Evolutionary conservation across 1,140 invertebrate genomes (phyloP), one percentile per base, ranked within the genome.

Genomic region (Halictus rubicundus): DNA sequence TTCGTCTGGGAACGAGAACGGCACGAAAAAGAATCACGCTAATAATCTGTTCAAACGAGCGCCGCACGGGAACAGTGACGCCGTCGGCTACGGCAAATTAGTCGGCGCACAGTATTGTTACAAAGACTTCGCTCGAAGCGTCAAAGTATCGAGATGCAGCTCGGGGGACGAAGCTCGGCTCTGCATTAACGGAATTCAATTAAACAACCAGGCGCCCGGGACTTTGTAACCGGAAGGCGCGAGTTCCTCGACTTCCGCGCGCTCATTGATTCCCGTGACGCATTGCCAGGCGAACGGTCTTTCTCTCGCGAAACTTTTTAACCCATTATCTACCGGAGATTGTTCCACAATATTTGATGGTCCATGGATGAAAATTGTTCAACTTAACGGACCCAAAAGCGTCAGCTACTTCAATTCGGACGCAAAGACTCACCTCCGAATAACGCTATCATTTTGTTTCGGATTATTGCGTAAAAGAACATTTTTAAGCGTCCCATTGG

Each of bases 111-210:
- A 23, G 63, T 21, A 21, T 42, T 65, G 32, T n/a, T 21, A 8
- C 14, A 25, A 32, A 7, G 4, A 21, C 19, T 2, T 32, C 9
- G 25, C 37, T 25, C 21, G 12, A 0, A 8, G 7, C 14, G 23
- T 32, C 14, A 19, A 7, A 54, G 12, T 23, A 54, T 68, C 25
- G 66, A 32, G 46, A 52, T 5, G 49, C 49, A 21, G 21, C 46
- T 10, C 37, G n/a, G n/a, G 2, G 54, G 37, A 25, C 42, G 68
- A 39, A 70, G 23, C 54, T 23, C 32, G 2, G 57, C 21, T n/a
- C 32, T 0, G 19, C 52, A 39, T 70, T 60, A 70, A 25, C 32
- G 27, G n/a, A 42, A 71, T 61, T 61, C 23, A 14, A 71, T 71
- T 71, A 71, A 61, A 60, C 39, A 1, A 7, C 37, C 6, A 3